These are phyloP conservation scores for Pheosia gnoma DNA, from an alignment of 2,888 invertebrate species.

Conservation along the genomic window DNA sequence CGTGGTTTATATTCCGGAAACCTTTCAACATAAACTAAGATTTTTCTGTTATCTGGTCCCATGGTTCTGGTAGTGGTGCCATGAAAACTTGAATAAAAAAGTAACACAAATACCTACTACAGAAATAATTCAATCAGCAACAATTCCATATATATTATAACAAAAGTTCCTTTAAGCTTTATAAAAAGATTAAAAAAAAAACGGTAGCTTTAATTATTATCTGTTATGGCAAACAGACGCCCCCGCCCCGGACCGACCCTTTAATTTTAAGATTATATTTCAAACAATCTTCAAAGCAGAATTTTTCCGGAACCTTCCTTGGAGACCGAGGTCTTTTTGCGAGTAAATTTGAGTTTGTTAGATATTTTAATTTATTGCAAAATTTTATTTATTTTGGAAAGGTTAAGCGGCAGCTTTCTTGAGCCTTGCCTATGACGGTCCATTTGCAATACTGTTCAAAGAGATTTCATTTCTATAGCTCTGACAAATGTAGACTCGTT, in stretches of 20 bases:
- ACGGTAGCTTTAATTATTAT: conserved; percentile 18
- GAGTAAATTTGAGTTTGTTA: conserved; percentile 23
- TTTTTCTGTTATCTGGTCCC: no score
- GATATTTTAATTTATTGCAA: conserved; percentile 5
- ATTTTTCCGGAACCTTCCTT: conserved; percentile 28
- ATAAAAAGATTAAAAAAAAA: conserved; percentile 4
- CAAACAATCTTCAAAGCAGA: conserved; percentile 31
- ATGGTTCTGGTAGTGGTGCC: no score
- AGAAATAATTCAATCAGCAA: no score
- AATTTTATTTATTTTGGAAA: neutral
- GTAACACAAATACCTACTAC: no score
- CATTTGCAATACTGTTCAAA: no score
- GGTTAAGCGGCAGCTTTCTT: neutral
- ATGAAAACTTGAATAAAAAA: no score
- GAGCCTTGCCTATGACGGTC: neutral
- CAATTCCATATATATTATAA: neutral
- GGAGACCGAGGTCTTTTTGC: conserved; percentile 19
- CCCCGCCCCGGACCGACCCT: conserved; percentile 9
- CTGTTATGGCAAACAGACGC: conserved; percentile 19
- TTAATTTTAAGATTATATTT: conserved; percentile 30
- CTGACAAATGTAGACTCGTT: no score
- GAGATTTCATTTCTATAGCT: no score
- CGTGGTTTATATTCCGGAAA: no score
- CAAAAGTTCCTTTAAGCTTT: neutral
- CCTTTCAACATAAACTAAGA: no score